Evolutionary conservation across 2,113 vertebrate species (phyloP).

Genomic region (Scopus umbretta): DNA sequence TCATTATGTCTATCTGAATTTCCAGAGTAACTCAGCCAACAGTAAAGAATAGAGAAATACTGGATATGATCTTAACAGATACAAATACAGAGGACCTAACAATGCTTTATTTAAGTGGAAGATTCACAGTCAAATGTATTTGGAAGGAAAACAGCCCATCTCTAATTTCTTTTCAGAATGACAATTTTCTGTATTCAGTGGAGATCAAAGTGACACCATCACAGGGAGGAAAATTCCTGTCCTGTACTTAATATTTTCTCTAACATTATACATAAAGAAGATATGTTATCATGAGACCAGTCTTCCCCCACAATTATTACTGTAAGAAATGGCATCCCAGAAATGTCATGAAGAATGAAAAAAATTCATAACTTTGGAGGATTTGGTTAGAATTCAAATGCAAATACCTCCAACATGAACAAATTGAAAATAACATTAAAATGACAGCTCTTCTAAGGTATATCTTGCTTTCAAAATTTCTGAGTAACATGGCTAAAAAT

Average conservation of each 20-base stretch:
- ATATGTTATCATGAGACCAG: neutral
- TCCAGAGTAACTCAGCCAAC: neutral
- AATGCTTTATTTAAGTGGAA: neutral
- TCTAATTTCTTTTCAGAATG: neutral
- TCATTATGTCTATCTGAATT: neutral
- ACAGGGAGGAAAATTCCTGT: neutral
- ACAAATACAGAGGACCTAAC: neutral
- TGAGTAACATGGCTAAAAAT: neutral
- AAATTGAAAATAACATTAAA: neutral
- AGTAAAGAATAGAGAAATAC: neutral
- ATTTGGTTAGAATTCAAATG: neutral
- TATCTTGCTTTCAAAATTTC: neutral
- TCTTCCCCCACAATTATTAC: neutral
- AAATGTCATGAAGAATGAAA: neutral
- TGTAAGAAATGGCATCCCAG: neutral
- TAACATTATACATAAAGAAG: neutral
- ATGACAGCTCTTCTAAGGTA: neutral
- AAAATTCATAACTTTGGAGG: neutral
- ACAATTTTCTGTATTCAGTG: too few relatives aligned
- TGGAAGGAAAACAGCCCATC: neutral
- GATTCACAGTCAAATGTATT: neutral
- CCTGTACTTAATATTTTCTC: neutral
- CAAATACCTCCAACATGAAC: neutral
- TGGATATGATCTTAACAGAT: neutral
- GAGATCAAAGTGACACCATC: neutral